Evolutionary conservation across 1,140 invertebrate genomes (phyloP).

Genomic region (Copidosoma floridanum): DNA sequence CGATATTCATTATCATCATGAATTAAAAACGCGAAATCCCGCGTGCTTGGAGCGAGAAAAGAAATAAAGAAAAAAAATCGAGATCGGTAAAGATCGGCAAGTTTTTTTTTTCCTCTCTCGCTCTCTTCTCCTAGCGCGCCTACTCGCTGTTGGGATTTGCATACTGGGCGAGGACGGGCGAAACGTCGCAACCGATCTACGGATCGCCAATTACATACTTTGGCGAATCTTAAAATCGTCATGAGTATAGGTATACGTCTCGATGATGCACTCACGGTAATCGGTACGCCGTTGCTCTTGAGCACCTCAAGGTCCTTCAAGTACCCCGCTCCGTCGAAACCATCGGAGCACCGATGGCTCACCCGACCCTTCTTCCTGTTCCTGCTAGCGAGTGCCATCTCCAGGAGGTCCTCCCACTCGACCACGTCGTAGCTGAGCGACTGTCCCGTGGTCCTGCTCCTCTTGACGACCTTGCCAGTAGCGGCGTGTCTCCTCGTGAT

Average conservation of each 20-base stretch:
- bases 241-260: neutral
- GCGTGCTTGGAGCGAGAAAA: too few relatives aligned
- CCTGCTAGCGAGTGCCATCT: slow-evolving; percentile 41
- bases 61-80: too few relatives aligned
- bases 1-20: too few relatives aligned
- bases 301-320: slow-evolving; percentile 49
- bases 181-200: neutral
- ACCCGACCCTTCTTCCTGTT: slow-evolving; percentile 33
- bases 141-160: too few relatives aligned
- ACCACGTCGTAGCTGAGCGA: slow-evolving; percentile 41
- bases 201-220: neutral
- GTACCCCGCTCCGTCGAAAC: slow-evolving; percentile 22
- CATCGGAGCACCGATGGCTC: slow-evolving; percentile 3
- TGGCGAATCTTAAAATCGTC: too few relatives aligned
- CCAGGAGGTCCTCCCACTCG: slow-evolving; percentile 59
- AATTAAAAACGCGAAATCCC: too few relatives aligned
- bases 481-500: slow-evolving; percentile 25
- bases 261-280: too few relatives aligned
- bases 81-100: too few relatives aligned
- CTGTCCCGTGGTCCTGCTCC: slow-evolving; percentile 30
- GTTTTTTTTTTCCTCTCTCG: too few relatives aligned
- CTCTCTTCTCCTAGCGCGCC: too few relatives aligned
- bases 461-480: slow-evolving; percentile 10
- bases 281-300: slow-evolving; percentile 2
- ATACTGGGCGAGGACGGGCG: too few relatives aligned